Evolutionary conservation across 2,797 vertebrate genomes (phyloP).

Genomic region (Lacerta agilis): DNA sequence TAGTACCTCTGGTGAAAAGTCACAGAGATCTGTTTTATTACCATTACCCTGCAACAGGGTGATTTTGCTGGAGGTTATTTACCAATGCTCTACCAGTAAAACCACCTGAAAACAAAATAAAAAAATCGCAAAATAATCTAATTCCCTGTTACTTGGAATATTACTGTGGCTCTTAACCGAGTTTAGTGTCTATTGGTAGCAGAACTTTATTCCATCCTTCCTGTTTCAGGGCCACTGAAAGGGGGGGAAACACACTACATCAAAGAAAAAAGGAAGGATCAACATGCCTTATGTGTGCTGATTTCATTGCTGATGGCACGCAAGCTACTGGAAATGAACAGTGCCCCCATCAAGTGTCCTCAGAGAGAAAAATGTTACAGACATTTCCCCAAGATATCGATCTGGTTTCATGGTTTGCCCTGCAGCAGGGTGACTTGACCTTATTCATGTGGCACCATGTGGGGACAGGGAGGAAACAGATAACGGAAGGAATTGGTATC

Average conservation of each 20-base stretch:
- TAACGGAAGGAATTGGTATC: no score
- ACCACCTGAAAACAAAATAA: neutral
- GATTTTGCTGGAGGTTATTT: neutral
- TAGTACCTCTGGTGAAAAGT: slow-evolving; percentile 15
- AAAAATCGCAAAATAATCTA: fast-evolving
- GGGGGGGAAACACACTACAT: neutral
- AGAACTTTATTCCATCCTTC: neutral
- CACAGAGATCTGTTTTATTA: neutral
- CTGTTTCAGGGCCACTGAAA: neutral
- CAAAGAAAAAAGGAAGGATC: neutral
- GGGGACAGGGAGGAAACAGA: neutral
- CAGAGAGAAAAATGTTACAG: slow-evolving; percentile 45
- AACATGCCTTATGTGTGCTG: neutral
- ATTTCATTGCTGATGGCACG: neutral
- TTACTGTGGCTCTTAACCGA: slow-evolving; percentile 14
- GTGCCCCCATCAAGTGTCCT: slow-evolving; percentile 25
- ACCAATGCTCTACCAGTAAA: neutral
- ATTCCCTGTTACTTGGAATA: neutral
- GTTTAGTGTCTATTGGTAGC: neutral
- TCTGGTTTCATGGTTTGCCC: neutral
- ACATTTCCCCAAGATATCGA: slow-evolving; percentile 31
- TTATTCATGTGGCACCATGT: neutral
- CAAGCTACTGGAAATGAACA: slow-evolving; percentile 13
- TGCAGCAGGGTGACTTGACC: neutral
- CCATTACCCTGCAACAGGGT: neutral